phyloP scores from a whole-genome alignment of 2,888 invertebrate species.

The Cheilosia scutellata region DNA sequence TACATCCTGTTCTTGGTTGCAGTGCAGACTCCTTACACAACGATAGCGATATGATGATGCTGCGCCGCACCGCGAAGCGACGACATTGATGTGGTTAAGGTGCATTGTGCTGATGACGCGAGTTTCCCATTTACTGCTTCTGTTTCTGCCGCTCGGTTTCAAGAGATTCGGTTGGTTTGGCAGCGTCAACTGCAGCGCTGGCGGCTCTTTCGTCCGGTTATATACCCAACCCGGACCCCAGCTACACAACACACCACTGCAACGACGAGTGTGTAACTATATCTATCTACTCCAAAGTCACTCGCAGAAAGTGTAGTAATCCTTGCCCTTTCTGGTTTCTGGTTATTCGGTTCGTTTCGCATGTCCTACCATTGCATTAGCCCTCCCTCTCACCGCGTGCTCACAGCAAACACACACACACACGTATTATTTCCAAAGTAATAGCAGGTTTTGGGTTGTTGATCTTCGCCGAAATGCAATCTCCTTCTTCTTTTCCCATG shows the following conservation, averaged over 20 bases:
- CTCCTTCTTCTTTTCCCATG: constrained; percentile 35
- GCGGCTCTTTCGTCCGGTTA: constrained; percentile 66
- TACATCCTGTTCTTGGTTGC: constrained; percentile 51
- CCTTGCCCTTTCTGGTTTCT: constrained; percentile 72
- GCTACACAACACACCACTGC: constrained; percentile 7
- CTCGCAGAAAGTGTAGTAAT: constrained; percentile 70
- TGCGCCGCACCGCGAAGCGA: constrained; percentile 53
- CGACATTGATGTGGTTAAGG: constrained; percentile 75
- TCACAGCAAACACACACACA: constrained; percentile 13
- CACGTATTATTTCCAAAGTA: constrained; percentile 52
- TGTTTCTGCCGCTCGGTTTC: constrained; percentile 12
- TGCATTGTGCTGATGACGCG: constrained; percentile 74
- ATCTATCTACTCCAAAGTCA: constrained; percentile 54
- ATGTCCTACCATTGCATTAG: constrained; percentile 65
- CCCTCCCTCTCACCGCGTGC: not conserved
- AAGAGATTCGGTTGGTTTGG: constrained; percentile 70
- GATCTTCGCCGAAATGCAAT: constrained; percentile 72
- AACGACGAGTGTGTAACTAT: not conserved
- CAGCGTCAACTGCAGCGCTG: constrained; percentile 64
- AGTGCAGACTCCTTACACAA: not conserved
- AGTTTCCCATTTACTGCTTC: constrained; percentile 64
- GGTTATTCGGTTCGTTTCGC: constrained; percentile 73
- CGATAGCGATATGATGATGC: constrained; percentile 2
- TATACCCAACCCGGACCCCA: constrained; percentile 10
- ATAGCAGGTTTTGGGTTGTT: constrained; percentile 75